These are phyloP conservation scores for Acanthiza pusilla DNA, from an alignment of 2,797 vertebrate species.

Conservation along the genomic window DNA sequence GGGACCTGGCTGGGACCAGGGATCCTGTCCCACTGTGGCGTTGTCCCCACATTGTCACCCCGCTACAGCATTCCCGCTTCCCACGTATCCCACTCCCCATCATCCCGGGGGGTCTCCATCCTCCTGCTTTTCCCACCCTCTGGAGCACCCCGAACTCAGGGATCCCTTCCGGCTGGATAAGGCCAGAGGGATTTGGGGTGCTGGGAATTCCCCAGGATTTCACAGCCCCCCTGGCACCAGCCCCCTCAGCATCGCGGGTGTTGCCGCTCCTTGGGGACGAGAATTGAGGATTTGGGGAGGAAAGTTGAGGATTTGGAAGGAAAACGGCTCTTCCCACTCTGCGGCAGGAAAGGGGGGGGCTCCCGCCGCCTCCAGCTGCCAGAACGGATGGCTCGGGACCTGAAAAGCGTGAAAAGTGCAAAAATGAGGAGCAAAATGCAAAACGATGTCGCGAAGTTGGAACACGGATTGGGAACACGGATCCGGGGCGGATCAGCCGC, in stretches of 20 bases:
- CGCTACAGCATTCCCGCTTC: neutral
- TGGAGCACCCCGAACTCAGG: neutral
- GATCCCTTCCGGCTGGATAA: neutral
- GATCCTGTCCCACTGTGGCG: neutral
- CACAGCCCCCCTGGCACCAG: neutral
- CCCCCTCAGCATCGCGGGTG: neutral
- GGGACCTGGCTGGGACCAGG: neutral
- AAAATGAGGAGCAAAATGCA: neutral
- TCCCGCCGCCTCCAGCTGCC: neutral
- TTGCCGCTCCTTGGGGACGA: fast-evolving
- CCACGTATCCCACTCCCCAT: neutral
- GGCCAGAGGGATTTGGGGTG: neutral
- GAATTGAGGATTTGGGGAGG: neutral
- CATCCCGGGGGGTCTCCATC: fast-evolving
- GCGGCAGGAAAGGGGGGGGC: neutral
- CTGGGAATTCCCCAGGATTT: neutral
- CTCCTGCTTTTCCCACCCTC: neutral
- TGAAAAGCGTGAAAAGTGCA: neutral
- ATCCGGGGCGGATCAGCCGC: neutral
- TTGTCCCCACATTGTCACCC: neutral
- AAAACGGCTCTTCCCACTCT: neutral
- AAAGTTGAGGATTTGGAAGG: too few relatives aligned
- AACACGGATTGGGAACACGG: neutral
- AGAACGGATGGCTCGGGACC: neutral
- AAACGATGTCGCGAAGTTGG: neutral